Base-by-base conservation (phyloP, 2,797 vertebrate genomes). In the Tenualosa thibaudeaui region DNA sequence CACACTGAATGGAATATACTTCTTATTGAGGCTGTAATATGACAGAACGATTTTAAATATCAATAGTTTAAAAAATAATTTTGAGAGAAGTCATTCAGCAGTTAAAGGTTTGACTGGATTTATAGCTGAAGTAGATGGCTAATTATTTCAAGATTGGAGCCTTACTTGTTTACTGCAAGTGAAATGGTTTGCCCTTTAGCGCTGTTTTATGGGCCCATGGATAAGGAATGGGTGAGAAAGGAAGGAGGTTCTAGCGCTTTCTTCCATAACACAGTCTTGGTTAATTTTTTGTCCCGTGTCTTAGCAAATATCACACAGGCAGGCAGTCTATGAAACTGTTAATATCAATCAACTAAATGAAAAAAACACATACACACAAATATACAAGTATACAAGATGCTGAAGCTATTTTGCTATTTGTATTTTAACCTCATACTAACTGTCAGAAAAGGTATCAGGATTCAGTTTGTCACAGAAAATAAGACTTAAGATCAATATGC, bases 121-220 rank as follows among this genome's bases (percentile, higher is more conserved):
- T 40, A 46, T 46, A 43, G 71, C 40, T 46, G 40, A 78, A 22
- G 71, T 6, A 17, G 17, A 78, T 15, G 19, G 37, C 37, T 75
- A 17, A 12, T 65, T 31, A 78, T 43, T 19, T 75, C 19, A 6
- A 78, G 40, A 43, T 19, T 46, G 26, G 19, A 22, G 71, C 17
- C 40, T 62, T 78, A 22, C 50, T 51, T 49, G 62, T 83, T 51
- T 37, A 22, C 65, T 84, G n/a, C 62, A 68, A 51, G 62, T 71
- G 22, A 53, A n/a, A 71, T 26, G 37, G 9, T 50, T 15, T 68
- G 43, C 82, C 49, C 54, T 83, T 58, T 62, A 83, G 24, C 49
- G 46, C 58, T n/a, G 49, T 6, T 65, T 65, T 83, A 86, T 81
- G 49, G 82, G 15, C 40, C 60, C 10, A 84, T 68, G 81, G 65